phyloP scores from a whole-genome alignment of 2,888 invertebrate genomes.

The Cephus spinipes region DNA sequence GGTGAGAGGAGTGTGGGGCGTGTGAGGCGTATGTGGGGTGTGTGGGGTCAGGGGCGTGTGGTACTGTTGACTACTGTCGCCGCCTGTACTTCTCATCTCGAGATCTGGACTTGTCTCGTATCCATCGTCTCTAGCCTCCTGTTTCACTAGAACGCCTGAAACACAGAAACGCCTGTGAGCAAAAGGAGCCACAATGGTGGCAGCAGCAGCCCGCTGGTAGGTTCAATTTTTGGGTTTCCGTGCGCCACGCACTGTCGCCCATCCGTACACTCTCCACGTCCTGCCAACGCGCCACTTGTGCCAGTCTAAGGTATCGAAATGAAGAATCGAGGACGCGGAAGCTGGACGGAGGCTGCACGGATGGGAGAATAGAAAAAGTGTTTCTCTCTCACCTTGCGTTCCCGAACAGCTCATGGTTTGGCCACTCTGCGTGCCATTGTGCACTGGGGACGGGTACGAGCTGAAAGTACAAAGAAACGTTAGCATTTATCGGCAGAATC shows the following conservation, averaged over 20 bases:
- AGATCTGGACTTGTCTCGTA: conserved; percentile 85
- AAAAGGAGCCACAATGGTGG: neutral
- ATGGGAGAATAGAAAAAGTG: neutral
- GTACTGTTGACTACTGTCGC: conserved; percentile 65
- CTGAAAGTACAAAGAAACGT: conserved; percentile 40
- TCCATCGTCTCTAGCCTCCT: conserved; percentile 88
- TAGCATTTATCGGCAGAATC: neutral
- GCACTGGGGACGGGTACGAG: conserved; percentile 64
- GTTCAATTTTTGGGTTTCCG: neutral
- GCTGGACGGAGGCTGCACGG: too few species aligned
- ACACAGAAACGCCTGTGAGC: neutral
- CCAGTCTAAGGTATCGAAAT: too few species aligned
- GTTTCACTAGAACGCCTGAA: conserved; percentile 65
- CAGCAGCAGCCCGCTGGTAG: neutral
- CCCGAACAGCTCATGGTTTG: conserved; percentile 59
- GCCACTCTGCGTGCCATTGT: conserved; percentile 59
- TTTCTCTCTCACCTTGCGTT: conserved; percentile 51
- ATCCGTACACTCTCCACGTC: too few species aligned
- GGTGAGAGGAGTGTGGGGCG: conserved; percentile 64
- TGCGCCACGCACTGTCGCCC: conserved; percentile 4
- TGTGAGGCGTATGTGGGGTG: conserved; percentile 65
- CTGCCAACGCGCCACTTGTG: too few species aligned
- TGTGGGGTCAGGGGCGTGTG: conserved; percentile 65
- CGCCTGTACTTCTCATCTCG: conserved; percentile 67
- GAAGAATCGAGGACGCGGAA: too few species aligned